Conservation (phyloP, 1,140 invertebrate genomes). For the Uloborus diversus region DNA sequence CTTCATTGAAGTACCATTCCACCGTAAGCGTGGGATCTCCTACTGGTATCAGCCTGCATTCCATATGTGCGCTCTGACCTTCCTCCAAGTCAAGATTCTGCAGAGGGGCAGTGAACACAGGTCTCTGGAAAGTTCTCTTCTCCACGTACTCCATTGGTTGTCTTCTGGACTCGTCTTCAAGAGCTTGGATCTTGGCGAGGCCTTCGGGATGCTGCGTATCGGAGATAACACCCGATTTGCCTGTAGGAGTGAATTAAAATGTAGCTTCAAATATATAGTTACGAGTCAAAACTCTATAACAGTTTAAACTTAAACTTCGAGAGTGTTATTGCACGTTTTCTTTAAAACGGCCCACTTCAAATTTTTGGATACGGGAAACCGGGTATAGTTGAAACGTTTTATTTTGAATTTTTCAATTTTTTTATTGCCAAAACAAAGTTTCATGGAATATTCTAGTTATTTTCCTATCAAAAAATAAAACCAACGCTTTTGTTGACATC, state of each 20-base stretch:
- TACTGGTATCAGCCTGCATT: constrained; percentile 96
- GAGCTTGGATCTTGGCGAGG: constrained; percentile 86
- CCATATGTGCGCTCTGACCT: constrained; percentile 93
- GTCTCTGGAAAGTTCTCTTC: constrained; percentile 85
- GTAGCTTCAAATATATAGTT: no score
- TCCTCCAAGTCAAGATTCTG: constrained; percentile 93
- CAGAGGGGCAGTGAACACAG: constrained; percentile 93
- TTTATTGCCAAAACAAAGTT: no score
- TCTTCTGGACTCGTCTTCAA: constrained; percentile 74
- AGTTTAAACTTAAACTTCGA: no score
- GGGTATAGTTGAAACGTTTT: no score
- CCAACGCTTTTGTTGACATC: no score
- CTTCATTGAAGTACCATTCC: constrained; percentile 98
- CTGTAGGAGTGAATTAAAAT: constrained; percentile 55
- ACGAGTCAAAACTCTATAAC: no score
- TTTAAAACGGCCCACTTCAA: no score
- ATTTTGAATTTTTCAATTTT: no score
- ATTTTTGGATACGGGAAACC: no score
- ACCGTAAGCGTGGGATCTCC: constrained; percentile 97
- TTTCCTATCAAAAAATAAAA: no score
- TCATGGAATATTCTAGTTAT: no score
- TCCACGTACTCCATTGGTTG: constrained; percentile 75
- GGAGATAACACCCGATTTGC: constrained; percentile 75
- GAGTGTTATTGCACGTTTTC: no score
- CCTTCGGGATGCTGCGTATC: constrained; percentile 96